These are phyloP conservation scores for Scaptodrosophila lebanonensis DNA, from an alignment of 1,140 invertebrate genomes.

Conservation along the genomic window DNA sequence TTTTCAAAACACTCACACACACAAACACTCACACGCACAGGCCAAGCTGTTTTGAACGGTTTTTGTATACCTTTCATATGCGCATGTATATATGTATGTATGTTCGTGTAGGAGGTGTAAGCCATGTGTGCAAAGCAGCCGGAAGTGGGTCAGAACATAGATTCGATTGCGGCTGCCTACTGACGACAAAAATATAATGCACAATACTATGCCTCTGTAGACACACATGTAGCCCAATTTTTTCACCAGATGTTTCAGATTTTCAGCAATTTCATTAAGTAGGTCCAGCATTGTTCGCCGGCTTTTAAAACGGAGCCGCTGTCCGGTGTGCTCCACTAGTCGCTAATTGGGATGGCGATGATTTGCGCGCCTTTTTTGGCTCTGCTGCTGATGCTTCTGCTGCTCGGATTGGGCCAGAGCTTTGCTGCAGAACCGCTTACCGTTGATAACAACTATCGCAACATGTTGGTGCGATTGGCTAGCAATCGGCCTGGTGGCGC, in stretches of 20 bases:
- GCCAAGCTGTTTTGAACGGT: conserved; percentile 38
- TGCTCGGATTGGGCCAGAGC: conserved; percentile 5
- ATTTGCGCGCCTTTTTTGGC: no score
- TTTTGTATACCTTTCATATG: conserved; percentile 56
- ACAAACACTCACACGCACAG: conserved; percentile 6
- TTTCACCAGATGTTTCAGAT: conserved; percentile 37
- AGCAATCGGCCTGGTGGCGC: background rate
- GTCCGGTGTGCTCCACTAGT: conserved; percentile 5
- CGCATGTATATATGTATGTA: no score
- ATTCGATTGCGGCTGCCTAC: no score
- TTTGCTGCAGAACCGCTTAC: conserved; percentile 19
- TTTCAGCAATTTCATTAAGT: background rate
- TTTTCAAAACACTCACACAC: conserved; percentile 16
- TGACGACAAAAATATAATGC: conserved; percentile 55
- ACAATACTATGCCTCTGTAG: conserved; percentile 60
- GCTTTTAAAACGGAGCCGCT: conserved; percentile 40
- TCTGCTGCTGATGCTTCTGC: background rate
- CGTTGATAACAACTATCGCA: conserved; percentile 51
- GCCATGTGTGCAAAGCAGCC: conserved; percentile 15
- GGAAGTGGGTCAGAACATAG: conserved; percentile 53
- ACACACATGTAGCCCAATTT: conserved; percentile 51
- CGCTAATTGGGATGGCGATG: conserved; percentile 20
- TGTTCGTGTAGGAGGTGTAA: no score
- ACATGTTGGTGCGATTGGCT: conserved; percentile 55
- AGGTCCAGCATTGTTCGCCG: conserved; percentile 25